Base-by-base conservation (phyloP, 1,140 invertebrate species). In the Pseudomyrmex pallidus region DNA sequence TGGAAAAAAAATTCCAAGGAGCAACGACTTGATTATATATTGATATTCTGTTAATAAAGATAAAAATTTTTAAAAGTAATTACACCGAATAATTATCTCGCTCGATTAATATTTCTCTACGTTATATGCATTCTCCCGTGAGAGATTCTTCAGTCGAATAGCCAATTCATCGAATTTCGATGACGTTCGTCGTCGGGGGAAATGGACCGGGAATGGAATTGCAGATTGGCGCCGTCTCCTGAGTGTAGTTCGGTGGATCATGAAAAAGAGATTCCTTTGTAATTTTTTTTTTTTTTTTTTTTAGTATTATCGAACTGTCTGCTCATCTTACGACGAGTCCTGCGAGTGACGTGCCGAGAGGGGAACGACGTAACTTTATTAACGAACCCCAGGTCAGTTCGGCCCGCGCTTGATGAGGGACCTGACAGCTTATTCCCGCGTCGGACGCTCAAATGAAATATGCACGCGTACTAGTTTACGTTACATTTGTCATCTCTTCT, bases 381-480 rank as follows among this genome's bases (percentile, higher is more conserved):
- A 90, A 88, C 61, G 10, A 84, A 85, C 89, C 90, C 87, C 87
- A 87, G 83, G 89, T 90, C 86, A 90, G 82, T 87, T 70, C 64
- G 56, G 64, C 2, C 56, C 57, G 46, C 20, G 46, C 20, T 22
- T 56, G 54, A 35, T 46, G 76, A 67, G 82, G 59, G 70, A 67
- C n/a, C 35, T 54, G 59, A 63, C 57, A 25, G 52, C 54, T 80
- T 59, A 72, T 61, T 80, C 66, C 35, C 76, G 8, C 20, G 48
- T 70, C 52, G 15, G 20, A 57, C 35, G 9, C 35, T 68, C 35
- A 20, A 52, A 48, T 80, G 66, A 80, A 80, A 72, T 57, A 80
- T 70, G 54, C 76, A 70, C n/a, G 44, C 64, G 10, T 4, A 44
- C 50, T 22, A 70, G 44, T 70, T 80, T 70, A 78, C 8, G 56